These are phyloP conservation scores for Trichogramma evanescens DNA, from an alignment of 2,888 invertebrate genomes.

Conservation along the genomic window DNA sequence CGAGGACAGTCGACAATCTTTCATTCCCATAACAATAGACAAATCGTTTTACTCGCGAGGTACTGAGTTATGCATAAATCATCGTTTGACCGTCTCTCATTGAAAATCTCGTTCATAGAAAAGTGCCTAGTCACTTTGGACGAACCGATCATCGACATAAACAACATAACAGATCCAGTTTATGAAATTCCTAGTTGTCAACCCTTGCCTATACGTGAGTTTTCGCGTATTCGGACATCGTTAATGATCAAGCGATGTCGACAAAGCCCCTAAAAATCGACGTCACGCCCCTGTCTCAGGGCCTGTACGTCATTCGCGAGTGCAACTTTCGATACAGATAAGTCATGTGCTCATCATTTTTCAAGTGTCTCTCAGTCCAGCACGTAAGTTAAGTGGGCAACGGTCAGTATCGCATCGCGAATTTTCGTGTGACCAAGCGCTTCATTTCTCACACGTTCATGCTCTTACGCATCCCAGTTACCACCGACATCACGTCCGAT, in stretches of 20 bases:
- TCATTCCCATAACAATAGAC: conserved; percentile 8
- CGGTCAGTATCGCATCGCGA: conserved; percentile 28
- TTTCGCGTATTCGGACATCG: too few species aligned
- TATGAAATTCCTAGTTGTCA: too few species aligned
- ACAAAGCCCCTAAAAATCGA: not conserved
- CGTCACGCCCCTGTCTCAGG: conserved; percentile 35
- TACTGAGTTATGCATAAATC: conserved; percentile 3
- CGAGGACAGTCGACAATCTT: conserved; percentile 1
- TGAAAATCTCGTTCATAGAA: conserved; percentile 3
- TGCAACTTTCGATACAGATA: conserved; percentile 41
- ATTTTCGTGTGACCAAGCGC: conserved; percentile 25
- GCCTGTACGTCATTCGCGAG: conserved; percentile 25
- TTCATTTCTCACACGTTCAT: conserved; percentile 32
- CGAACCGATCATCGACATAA: not conserved
- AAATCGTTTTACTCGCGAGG: not conserved
- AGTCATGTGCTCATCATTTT: conserved; percentile 43
- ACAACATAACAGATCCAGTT: too few species aligned
- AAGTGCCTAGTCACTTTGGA: conserved; percentile 4
- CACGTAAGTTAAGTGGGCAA: conserved; percentile 25
- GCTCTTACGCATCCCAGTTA: not conserved
- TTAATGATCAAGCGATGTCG: too few species aligned
- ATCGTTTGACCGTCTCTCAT: not conserved
- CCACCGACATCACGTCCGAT: too few species aligned
- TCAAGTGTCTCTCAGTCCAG: conserved; percentile 28
- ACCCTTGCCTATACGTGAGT: too few species aligned